Evolutionary conservation across 1,140 invertebrate species (phyloP), one percentile per base, ranked within the genome.

Genomic region (Stratiolaelaps scimitus): DNA sequence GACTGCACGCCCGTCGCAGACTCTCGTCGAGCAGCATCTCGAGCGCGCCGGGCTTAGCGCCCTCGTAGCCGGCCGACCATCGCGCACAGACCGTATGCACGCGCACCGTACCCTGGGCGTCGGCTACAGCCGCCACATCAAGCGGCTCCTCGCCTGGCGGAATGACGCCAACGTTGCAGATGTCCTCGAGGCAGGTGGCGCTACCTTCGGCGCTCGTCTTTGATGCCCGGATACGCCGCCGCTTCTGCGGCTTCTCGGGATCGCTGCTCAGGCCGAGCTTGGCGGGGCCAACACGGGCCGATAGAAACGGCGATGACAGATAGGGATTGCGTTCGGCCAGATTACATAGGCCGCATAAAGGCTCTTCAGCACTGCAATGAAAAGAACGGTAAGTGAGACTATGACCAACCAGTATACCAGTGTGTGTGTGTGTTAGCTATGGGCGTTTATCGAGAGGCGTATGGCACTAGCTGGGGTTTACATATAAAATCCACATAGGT

Each of bases 241-340:
- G 53, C 34, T 60, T 60, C 34, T 60, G 53, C 26, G 53, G 53
- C 34, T 60, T 60, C 53, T 60, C 53, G 34, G 53, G 53, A 60
- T 60, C 53, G 53, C 34, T 60, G 34, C 34, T 40, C 34, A 40
- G 34, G 34, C 34, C 34, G 34, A 40, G 34, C 53, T 29, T 60
- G 26, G 26, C 34, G 26, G 53, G 53, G 34, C 53, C 53, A 10
- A 60, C 53, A 60, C 34, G 26, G 26, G 53, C 53, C 23, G 53
- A 29, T 34, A 60, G 53, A 34, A 60, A 60, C 34, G 53, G 53
- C 26, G 53, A 60, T 26, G 53, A 60, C 53, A 60, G 26, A 34
- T 60, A 60, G 53, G 53, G 53, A 60, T 60, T 60, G 26, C 53
- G 13, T 60, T 60, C 53, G 53, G 53, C 53, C 26, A 60, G 53